Base-by-base conservation (phyloP, 2,888 invertebrate genomes). In the Torymus aiolomorphi region DNA sequence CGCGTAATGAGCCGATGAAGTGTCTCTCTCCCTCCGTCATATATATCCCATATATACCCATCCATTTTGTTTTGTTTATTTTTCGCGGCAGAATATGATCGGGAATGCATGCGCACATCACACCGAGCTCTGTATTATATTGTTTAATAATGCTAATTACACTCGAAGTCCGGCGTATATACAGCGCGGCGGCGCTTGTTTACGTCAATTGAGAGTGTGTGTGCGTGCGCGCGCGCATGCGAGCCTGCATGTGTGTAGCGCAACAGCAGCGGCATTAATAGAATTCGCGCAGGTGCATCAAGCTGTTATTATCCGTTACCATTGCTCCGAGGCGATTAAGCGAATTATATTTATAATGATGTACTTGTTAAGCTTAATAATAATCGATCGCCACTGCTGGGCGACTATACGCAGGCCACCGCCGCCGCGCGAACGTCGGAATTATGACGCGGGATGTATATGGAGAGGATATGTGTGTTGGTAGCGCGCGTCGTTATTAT, bases 351-450 rank as follows among this genome's bases (percentile, higher is more conserved):
- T 66, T 73, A 78, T 79, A 72, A 73, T 70, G 67, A 80, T 42
- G 76, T 70, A 76, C 56, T 76, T 62, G 67, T 72, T 84, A 84
- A 83, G 82, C 83, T 62, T 71, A 59, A 63, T 16, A 70, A 65
- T 75, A 72, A 67, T 62, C 76, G 80, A 80, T 80, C 67, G 24
- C 8, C 31, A 18, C 31, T 52, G 12, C n/a, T 18, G 42, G 3
- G 42, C 62, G n/a, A 61, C 20, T 20, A 2, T 20, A 20, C n/a
- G n/a, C 20, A 20, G 20, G 20, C 20, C 20, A 20, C 1, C 20
- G 20, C 20, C 14, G 24, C n/a, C 2, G 10, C 56, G 14, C n/a
- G 59, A 65, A 65, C 11, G 20, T 42, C 51, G 16, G 51, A 79
- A 79, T 79, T 75, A 79, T 70, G 24, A 42, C 52, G 42, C 57